Conservation (phyloP, 2,113 vertebrate genomes). For the Gavialis gangeticus region DNA sequence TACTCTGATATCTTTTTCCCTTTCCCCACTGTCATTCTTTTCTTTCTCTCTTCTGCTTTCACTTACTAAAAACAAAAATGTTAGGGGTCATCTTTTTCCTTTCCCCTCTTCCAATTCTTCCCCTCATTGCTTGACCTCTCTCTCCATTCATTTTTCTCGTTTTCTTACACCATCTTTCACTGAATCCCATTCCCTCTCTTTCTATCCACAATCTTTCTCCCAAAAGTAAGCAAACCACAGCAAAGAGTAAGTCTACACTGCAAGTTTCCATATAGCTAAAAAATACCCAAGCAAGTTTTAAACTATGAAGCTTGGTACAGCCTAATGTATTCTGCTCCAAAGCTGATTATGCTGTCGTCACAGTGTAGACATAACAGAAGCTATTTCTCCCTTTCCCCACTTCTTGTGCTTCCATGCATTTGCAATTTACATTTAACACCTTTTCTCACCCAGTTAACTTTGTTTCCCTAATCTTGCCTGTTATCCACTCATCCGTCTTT, state of each 20-base stretch:
- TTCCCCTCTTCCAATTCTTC: not conserved
- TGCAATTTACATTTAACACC: not conserved
- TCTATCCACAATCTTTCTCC: slow-evolving; percentile 20
- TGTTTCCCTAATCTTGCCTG: slow-evolving; percentile 8
- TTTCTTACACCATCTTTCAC: not conserved
- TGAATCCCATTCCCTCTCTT: slow-evolving; percentile 16
- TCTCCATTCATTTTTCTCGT: not conserved
- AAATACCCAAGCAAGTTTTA: too few relatives aligned
- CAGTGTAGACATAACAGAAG: too few relatives aligned
- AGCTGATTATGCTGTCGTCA: too few relatives aligned
- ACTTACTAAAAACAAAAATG: not conserved
- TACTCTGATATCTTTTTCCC: slow-evolving; percentile 4
- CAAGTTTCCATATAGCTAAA: too few relatives aligned
- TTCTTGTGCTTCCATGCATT: too few relatives aligned
- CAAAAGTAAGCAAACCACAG: not conserved
- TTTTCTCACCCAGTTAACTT: slow-evolving; percentile 24
- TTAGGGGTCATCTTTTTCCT: not conserved
- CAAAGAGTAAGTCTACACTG: too few relatives aligned
- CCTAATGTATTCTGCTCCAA: too few relatives aligned
- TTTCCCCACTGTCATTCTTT: not conserved
- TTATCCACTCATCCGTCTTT: not conserved
- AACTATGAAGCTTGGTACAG: too few relatives aligned
- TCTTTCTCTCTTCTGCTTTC: not conserved
- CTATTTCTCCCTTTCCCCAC: too few relatives aligned
- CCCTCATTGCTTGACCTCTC: slow-evolving; percentile 7